A percentile compares a stretch with the other conserved stretches of the same genome.
Evolutionary conservation across 1,140 invertebrate species (phyloP).

Genomic region (Pissodes strobi): DNA sequence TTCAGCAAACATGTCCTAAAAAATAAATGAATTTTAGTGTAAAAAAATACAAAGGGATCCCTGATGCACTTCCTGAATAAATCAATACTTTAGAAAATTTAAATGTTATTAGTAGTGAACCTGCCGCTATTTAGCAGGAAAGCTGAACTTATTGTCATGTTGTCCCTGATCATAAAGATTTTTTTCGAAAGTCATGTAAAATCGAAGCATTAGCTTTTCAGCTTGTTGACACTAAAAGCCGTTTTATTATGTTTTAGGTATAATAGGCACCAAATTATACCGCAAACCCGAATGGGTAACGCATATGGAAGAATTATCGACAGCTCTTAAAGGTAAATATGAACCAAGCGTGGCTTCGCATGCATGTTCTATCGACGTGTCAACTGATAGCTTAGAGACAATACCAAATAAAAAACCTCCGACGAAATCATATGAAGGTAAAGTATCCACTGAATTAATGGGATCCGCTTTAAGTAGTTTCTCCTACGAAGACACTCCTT

Average conservation of each 20-base stretch:
- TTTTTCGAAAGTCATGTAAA: too few species aligned
- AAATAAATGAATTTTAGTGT: too few species aligned
- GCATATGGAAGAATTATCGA: conserved; percentile 87
- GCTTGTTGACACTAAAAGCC: too few species aligned
- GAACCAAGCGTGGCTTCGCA: conserved; percentile 33
- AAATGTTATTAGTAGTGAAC: too few species aligned
- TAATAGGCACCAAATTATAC: conserved; percentile 82
- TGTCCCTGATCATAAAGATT: not conserved
- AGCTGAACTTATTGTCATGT: too few species aligned
- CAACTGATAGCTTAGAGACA: conserved; percentile 46
- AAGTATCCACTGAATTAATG: conserved; percentile 23
- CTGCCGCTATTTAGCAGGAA: too few species aligned
- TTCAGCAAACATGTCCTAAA: too few species aligned
- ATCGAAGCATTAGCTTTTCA: too few species aligned
- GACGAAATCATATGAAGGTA: conserved; percentile 35
- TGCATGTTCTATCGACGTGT: conserved; percentile 43
- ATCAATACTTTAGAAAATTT: too few species aligned
- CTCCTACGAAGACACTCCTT: conserved; percentile 3
- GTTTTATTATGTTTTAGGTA: too few species aligned
- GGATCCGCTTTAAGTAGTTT: conserved; percentile 22
- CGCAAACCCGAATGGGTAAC: conserved; percentile 90
- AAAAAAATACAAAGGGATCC: too few species aligned
- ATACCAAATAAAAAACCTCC: conserved; percentile 17
- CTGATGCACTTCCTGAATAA: too few species aligned
- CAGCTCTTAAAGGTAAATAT: conserved; percentile 78